phyloP scores from a whole-genome alignment of 2,888 invertebrate genomes.

The Balanococcus diminutus region DNA sequence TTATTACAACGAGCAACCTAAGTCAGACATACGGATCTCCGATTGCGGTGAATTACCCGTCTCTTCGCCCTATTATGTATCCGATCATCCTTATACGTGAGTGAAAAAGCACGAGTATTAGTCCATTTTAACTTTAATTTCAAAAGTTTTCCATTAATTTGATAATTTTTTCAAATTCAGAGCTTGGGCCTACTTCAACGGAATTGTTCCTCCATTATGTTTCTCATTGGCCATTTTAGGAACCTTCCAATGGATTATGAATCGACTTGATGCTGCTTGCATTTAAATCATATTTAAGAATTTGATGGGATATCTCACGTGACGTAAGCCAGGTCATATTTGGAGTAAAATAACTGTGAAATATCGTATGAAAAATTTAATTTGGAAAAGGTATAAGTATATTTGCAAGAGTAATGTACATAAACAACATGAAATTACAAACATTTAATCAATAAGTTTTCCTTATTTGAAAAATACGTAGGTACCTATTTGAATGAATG shows the following conservation, averaged over 20 bases:
- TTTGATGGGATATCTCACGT: neutral
- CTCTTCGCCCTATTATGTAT: constrained; percentile 76
- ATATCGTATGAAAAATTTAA: neutral
- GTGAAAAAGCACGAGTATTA: constrained; percentile 4
- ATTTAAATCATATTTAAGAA: neutral
- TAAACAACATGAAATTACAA: neutral
- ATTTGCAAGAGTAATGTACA: constrained; percentile 23
- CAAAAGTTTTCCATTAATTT: neutral
- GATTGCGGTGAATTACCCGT: constrained; percentile 76
- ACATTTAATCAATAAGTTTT: neutral
- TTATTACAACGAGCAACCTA: constrained; percentile 77
- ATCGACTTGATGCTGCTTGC: constrained; percentile 57
- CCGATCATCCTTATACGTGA: constrained; percentile 74
- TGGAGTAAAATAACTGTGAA: neutral
- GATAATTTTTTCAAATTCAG: neutral
- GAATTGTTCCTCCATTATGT: constrained; percentile 73
- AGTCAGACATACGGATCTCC: constrained; percentile 80
- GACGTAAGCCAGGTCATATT: neutral
- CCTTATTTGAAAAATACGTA: neutral
- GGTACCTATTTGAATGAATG: neutral
- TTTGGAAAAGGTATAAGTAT: constrained; percentile 11
- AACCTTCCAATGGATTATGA: constrained; percentile 59
- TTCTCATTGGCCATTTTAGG: constrained; percentile 78
- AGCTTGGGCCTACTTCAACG: constrained; percentile 67
- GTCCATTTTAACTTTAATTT: neutral